phyloP scores from a whole-genome alignment of 2,888 invertebrate genomes.

The Brenthis daphne region DNA sequence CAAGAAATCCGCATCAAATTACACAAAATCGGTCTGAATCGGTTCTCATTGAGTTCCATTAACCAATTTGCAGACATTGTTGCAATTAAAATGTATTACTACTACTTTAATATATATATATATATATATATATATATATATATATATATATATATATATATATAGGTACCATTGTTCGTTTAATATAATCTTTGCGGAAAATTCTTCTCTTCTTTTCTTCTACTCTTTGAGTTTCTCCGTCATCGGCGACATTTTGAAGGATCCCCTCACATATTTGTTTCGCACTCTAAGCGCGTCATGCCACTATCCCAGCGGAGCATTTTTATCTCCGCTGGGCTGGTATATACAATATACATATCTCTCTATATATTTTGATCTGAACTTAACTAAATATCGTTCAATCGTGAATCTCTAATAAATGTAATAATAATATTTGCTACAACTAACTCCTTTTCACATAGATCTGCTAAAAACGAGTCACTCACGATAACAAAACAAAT shows the following conservation, averaged over 20 bases:
- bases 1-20: slow-evolving; percentile 37
- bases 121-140: neutral
- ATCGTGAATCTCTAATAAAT: slow-evolving; percentile 27
- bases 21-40: slow-evolving; percentile 52
- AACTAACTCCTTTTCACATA: slow-evolving; percentile 19
- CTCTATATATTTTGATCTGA: no score
- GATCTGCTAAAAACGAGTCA: slow-evolving; percentile 24
- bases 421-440: slow-evolving; percentile 14
- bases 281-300: no score
- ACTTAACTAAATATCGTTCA: neutral
- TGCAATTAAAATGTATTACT: slow-evolving; percentile 34
- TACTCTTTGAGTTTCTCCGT: no score
- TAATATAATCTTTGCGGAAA: no score
- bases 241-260: no score
- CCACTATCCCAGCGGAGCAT: no score
- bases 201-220: no score
- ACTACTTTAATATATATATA: neutral
- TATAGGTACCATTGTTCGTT: no score
- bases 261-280: no score
- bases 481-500: slow-evolving; percentile 3
- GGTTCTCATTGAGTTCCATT: slow-evolving; percentile 47
- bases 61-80: slow-evolving; percentile 31
- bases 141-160: no score
- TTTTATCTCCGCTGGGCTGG: no score
- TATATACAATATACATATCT: no score